Percentiles rank a stretch among this genome's conserved stretches.
phyloP scores from a whole-genome alignment of 2,888 invertebrate species.

The Notodonta ziczac region DNA sequence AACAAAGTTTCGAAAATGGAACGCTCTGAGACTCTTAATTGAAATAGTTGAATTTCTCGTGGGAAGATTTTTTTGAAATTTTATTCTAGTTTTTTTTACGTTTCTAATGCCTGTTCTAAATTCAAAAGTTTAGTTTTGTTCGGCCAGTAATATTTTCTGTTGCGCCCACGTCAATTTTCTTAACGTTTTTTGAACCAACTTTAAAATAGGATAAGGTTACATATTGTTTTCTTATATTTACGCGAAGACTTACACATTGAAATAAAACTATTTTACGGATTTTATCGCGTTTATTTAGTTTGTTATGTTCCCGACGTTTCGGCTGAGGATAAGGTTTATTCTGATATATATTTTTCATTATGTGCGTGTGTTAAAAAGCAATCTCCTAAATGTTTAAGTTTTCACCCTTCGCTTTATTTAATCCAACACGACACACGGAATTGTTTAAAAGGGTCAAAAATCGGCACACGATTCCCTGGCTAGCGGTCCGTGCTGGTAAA shows the following conservation, averaged over 20 bases:
- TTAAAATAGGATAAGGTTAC: too few species aligned
- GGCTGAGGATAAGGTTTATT: too few species aligned
- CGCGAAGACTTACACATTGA: too few species aligned
- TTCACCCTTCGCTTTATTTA: conserved; percentile 11
- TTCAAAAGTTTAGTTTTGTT: conserved; percentile 17
- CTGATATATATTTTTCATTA: too few species aligned
- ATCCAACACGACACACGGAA: conserved; percentile 29
- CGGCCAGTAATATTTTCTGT: background rate
- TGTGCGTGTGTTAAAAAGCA: conserved; percentile 16
- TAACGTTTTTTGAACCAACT: too few species aligned
- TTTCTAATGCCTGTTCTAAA: conserved; percentile 29
- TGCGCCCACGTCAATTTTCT: too few species aligned
- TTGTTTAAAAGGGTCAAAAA: conserved; percentile 35
- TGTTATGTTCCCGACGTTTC: too few species aligned
- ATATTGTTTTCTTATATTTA: too few species aligned
- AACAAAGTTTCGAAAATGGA: conserved; percentile 71
- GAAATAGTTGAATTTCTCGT: conserved; percentile 71
- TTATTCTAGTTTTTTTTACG: conserved; percentile 20
- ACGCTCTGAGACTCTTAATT: conserved; percentile 70
- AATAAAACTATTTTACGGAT: too few species aligned
- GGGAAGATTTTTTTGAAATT: conserved; percentile 35
- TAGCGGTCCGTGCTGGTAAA: conserved; percentile 39
- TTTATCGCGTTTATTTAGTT: too few species aligned
- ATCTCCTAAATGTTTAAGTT: background rate
- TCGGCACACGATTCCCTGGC: conserved; percentile 16